Percentiles rank a stretch among this genome's conserved stretches.
phyloP scores from a whole-genome alignment of 2,797 vertebrate species.

The Fistularia tabacaria region DNA sequence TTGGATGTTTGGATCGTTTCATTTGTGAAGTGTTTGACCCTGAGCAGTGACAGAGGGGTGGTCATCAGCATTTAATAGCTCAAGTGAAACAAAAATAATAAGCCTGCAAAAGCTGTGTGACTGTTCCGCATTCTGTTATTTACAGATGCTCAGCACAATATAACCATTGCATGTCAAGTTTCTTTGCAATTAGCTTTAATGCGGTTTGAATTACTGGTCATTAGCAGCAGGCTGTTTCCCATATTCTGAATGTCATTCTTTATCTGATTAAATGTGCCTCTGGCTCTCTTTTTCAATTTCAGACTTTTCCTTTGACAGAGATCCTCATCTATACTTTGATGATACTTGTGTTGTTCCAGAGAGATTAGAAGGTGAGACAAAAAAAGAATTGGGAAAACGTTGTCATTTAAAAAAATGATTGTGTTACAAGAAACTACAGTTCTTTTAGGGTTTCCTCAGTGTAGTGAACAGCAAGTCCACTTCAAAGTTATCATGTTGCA shows the following conservation, averaged over 20 bases:
- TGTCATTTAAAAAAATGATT: not conserved
- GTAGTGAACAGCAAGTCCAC: conserved; percentile 37
- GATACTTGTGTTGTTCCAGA: conserved; percentile 94
- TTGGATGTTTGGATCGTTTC: not conserved
- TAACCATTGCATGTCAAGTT: not conserved
- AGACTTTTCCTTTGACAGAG: conserved; percentile 91
- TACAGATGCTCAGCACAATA: conserved; percentile 11
- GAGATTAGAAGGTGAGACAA: conserved; percentile 85
- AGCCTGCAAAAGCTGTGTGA: too few relatives aligned
- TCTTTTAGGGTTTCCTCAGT: conserved; percentile 20
- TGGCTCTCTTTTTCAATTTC: conserved; percentile 6
- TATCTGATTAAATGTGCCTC: not conserved
- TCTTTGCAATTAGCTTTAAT: too few relatives aligned
- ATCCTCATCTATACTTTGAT: conserved; percentile 88
- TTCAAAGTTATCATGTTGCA: conserved; percentile 42
- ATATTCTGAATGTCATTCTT: not conserved
- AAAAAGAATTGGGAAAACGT: not conserved
- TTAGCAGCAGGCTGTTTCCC: too few relatives aligned
- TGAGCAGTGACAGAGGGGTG: conserved; percentile 2
- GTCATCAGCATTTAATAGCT: not conserved
- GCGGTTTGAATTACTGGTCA: too few relatives aligned
- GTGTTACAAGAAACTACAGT: not conserved
- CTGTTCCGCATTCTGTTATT: not conserved
- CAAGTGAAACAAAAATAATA: too few relatives aligned
- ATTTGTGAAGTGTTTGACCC: conserved; percentile 6